Evolutionary conservation across 2,888 invertebrate genomes (phyloP), one percentile per base, ranked within the genome.

Genomic region (Drosophila putrida): DNA sequence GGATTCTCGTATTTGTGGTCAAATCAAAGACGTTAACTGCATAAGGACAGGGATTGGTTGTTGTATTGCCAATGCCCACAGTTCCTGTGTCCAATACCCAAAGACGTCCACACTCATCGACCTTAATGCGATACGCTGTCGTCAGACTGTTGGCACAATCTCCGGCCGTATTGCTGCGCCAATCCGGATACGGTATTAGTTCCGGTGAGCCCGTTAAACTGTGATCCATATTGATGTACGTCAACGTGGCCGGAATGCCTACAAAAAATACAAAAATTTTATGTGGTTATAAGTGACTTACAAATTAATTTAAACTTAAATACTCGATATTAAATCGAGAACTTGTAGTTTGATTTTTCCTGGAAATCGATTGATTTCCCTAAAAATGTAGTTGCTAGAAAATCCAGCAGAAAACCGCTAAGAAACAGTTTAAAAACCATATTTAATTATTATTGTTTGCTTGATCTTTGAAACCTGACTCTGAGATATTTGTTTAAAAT

Each of bases 21-120:
- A 97, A 93, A 90, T 97, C 96, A 88, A 95, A 96, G 0, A 97
- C 94, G 89, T 96, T 96, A 6, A 97, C 92, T 1, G 96, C 94
- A 90, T 96, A 97, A 0, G 97, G 97, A 85, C 97, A 97, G 1
- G 95, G 94, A 88, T 96, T 96, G 61, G 95, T 95, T 1, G 95
- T 95, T 4, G 95, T 95, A 80, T 95, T 95, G 28, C 95, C 96
- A 78, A 96, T 96, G 66, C 97, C 97, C 82, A 96, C 95, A 43
- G 96, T 97, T 60, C 97, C 97, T 13, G 96, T 96, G 87, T 97
- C 97, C 58, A 97, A 91, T 0, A 96, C 96, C 97, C 97, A 97
- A 0, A 97, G 94, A 53, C 97, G 94, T 78, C 96, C 95, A 88
- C 97, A 97, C 75, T 94, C 94, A 79, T 97, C 97, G 0, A 95